These are phyloP conservation scores for Augochlora pura DNA, from an alignment of 1,140 invertebrate species.

Conservation along the genomic window DNA sequence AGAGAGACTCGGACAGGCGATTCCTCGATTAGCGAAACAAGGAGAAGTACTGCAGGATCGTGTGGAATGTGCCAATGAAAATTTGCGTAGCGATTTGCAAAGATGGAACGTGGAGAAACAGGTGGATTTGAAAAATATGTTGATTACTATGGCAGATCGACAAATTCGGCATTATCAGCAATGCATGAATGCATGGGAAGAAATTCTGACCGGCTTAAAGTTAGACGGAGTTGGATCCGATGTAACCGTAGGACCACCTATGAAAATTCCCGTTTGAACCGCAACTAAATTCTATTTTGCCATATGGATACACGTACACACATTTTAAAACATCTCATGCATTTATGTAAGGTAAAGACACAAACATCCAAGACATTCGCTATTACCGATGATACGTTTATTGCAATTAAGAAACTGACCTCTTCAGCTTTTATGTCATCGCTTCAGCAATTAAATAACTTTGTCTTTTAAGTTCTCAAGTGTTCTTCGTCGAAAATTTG, in stretches of 20 bases:
- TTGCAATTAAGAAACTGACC: conserved; percentile 50
- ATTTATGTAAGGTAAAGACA: conserved; percentile 38
- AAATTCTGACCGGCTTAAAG: conserved; percentile 77
- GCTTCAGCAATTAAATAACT: conserved; percentile 44
- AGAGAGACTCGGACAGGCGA: conserved; percentile 80
- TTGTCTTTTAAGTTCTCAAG: conserved; percentile 35
- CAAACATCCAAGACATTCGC: conserved; percentile 10
- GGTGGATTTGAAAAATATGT: conserved; percentile 84
- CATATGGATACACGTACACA: background rate
- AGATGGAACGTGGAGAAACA: conserved; percentile 87
- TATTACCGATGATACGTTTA: conserved; percentile 52
- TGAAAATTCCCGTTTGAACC: conserved; percentile 67
- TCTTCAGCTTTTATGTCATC: conserved; percentile 38
- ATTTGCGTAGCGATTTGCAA: conserved; percentile 86
- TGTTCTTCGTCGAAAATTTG: conserved; percentile 25
- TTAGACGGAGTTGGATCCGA: conserved; percentile 69
- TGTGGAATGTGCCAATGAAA: conserved; percentile 87
- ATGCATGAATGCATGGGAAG: conserved; percentile 84
- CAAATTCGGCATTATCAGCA: conserved; percentile 87
- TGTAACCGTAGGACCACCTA: conserved; percentile 59
- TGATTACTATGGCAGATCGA: conserved; percentile 84
- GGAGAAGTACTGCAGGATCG: conserved; percentile 84
- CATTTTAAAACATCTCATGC: conserved; percentile 28
- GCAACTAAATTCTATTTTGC: conserved; percentile 31
- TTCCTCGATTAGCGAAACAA: conserved; percentile 82